Conservation (phyloP, 1,140 invertebrate genomes). For the Lepidostoma basale region DNA sequence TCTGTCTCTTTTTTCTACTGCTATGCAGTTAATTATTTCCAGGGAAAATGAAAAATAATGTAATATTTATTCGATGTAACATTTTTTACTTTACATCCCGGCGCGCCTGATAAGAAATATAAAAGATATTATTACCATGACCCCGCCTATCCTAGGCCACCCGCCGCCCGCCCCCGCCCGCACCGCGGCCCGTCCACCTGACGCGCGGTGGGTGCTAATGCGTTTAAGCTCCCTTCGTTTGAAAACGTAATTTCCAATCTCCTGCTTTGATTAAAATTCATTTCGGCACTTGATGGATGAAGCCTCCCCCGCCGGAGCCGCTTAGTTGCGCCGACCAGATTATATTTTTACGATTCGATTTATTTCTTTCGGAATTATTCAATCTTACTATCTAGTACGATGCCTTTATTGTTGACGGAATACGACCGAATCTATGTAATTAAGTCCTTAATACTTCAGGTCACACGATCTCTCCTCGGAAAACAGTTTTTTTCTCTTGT, state of each 20-base stretch:
- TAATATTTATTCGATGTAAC: too few relatives aligned
- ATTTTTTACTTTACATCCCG: too few relatives aligned
- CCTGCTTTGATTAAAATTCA: conserved; percentile 47
- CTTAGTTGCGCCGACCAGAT: background rate
- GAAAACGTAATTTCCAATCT: conserved; percentile 47
- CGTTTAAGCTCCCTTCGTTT: conserved; percentile 40
- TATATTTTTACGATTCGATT: conserved; percentile 39
- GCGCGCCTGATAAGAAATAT: too few relatives aligned
- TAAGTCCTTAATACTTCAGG: conserved; percentile 11
- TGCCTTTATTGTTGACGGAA: background rate
- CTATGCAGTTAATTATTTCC: too few relatives aligned
- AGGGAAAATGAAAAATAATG: too few relatives aligned
- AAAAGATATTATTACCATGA: background rate
- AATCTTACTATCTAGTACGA: conserved; percentile 4
- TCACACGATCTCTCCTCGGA: conserved; percentile 4
- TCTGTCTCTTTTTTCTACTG: too few relatives aligned
- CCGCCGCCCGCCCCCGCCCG: background rate
- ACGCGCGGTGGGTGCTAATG: conserved; percentile 38
- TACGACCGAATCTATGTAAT: conserved; percentile 14
- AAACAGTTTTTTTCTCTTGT: background rate
- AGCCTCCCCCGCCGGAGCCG: conserved; percentile 2
- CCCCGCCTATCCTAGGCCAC: background rate
- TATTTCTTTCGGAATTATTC: conserved; percentile 32
- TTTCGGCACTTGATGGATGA: conserved; percentile 46
- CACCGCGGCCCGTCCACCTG: conserved; percentile 12